These are phyloP conservation scores for Phaonia tiefii DNA, from an alignment of 2,888 invertebrate species.

Conservation along the genomic window DNA sequence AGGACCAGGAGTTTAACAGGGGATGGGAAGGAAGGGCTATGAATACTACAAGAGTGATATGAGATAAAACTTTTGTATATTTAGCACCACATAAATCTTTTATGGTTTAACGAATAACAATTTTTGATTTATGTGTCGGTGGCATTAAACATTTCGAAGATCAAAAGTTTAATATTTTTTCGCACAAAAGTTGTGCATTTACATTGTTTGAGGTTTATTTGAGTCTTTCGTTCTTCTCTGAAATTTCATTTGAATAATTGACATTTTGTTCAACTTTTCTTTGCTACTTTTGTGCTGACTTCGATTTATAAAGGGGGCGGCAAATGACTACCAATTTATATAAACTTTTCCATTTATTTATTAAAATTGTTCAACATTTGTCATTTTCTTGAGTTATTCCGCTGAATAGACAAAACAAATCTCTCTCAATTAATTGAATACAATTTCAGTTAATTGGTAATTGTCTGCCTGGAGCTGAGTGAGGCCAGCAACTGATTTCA, in stretches of 20 bases:
- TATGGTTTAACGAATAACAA: slow-evolving; percentile 67
- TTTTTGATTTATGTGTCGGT: slow-evolving; percentile 62
- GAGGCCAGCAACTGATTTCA: slow-evolving; percentile 33
- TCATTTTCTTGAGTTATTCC: slow-evolving; percentile 19
- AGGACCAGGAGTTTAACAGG: not conserved
- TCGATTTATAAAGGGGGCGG: not conserved
- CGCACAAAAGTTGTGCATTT: slow-evolving; percentile 10
- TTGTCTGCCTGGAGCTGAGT: not conserved
- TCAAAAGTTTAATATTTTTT: slow-evolving; percentile 30
- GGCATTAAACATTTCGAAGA: slow-evolving; percentile 49
- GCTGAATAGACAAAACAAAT: slow-evolving; percentile 54
- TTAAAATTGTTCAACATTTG: not conserved
- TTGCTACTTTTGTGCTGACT: not conserved
- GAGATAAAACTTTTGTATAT: slow-evolving; percentile 69
- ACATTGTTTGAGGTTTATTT: slow-evolving; percentile 10
- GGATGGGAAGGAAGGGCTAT: not conserved
- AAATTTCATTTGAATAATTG: slow-evolving; percentile 36
- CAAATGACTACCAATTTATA: not conserved
- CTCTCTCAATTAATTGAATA: slow-evolving; percentile 62
- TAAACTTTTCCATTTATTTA: slow-evolving; percentile 37
- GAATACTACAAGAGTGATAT: slow-evolving; percentile 45
- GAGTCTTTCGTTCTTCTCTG: not conserved
- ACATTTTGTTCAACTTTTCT: slow-evolving; percentile 1
- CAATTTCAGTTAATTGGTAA: slow-evolving; percentile 51
- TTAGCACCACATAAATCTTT: slow-evolving; percentile 78